Conservation (phyloP, 1,140 invertebrate species). For the Drosophila arawakana region DNA sequence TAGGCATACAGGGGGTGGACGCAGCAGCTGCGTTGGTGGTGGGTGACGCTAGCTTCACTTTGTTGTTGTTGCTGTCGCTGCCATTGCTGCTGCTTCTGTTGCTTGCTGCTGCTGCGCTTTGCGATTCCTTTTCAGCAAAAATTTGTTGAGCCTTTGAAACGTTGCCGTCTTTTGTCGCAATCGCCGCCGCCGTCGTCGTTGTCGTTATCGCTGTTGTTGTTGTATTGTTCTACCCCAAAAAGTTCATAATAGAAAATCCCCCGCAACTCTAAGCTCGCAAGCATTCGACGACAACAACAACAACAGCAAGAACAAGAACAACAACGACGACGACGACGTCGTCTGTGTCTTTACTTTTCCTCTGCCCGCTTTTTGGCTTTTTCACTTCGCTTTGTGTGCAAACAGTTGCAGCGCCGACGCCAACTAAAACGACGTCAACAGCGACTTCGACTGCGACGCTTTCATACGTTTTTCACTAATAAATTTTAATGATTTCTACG, state of each 20-base stretch:
- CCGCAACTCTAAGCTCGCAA: slow-evolving; percentile 35
- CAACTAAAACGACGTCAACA: slow-evolving; percentile 32
- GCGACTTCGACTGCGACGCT: slow-evolving; percentile 28
- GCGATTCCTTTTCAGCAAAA: slow-evolving; percentile 75
- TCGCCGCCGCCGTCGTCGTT: slow-evolving; percentile 25
- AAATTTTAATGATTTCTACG: slow-evolving; percentile 78
- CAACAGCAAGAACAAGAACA: background rate
- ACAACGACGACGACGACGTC: slow-evolving; percentile 1
- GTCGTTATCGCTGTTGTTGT: slow-evolving; percentile 33
- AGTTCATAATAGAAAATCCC: slow-evolving; percentile 65
- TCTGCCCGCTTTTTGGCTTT: slow-evolving; percentile 36
- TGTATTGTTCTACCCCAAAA: slow-evolving; percentile 77
- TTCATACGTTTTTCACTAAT: slow-evolving; percentile 59
- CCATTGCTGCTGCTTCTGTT: slow-evolving; percentile 37
- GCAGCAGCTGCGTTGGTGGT: slow-evolving; percentile 51
- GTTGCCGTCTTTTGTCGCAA: slow-evolving; percentile 43
- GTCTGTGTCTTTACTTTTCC: slow-evolving; percentile 30
- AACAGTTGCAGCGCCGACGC: slow-evolving; percentile 50
- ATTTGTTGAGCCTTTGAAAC: slow-evolving; percentile 76
- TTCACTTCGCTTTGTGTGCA: slow-evolving; percentile 48
- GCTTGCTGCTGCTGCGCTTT: slow-evolving; percentile 57
- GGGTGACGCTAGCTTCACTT: slow-evolving; percentile 56
- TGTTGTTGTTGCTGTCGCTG: slow-evolving; percentile 35
- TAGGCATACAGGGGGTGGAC: slow-evolving; percentile 23
- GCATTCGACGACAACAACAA: slow-evolving; percentile 7